Conservation (phyloP, 1,140 invertebrate genomes). For the Aphelinus atriplicis region DNA sequence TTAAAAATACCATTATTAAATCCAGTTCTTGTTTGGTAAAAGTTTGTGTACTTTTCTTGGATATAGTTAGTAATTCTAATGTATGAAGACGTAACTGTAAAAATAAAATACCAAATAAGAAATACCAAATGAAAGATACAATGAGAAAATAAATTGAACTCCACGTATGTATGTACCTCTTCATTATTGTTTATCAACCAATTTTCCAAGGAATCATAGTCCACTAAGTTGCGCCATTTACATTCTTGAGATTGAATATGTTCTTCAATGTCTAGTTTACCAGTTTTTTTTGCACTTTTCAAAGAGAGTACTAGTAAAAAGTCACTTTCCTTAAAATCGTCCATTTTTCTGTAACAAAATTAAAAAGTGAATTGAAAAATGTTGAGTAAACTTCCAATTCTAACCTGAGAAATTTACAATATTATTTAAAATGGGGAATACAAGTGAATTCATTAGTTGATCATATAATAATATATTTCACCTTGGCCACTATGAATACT, state of each 20-base stretch:
- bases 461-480: too few relatives aligned
- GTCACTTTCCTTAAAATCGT: conserved; percentile 21
- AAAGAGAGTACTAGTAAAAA: conserved; percentile 38
- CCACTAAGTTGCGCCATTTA: conserved; percentile 58
- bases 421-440: too few relatives aligned
- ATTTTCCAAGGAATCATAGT: conserved; percentile 53
- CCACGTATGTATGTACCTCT: conserved; percentile 52
- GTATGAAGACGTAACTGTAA: conserved; percentile 64
- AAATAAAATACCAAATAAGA: conserved; percentile 17
- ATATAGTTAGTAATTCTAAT: conserved; percentile 79
- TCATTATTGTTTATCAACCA: conserved; percentile 60
- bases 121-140: too few relatives aligned
- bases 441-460: too few relatives aligned
- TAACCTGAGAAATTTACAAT: too few relatives aligned
- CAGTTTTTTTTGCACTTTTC: conserved; percentile 45
- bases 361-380: too few relatives aligned
- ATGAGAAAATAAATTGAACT: too few relatives aligned
- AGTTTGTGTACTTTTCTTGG: conserved; percentile 77
- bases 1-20: conserved; percentile 74
- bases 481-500: too few relatives aligned
- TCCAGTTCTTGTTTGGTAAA: conserved; percentile 73
- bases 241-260: conserved; percentile 33
- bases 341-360: conserved; percentile 1
- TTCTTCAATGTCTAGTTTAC: conserved; percentile 48
- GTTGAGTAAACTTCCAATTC: too few relatives aligned